Conservation (phyloP, 2,888 invertebrate species). For the Heteropelma amictum region DNA sequence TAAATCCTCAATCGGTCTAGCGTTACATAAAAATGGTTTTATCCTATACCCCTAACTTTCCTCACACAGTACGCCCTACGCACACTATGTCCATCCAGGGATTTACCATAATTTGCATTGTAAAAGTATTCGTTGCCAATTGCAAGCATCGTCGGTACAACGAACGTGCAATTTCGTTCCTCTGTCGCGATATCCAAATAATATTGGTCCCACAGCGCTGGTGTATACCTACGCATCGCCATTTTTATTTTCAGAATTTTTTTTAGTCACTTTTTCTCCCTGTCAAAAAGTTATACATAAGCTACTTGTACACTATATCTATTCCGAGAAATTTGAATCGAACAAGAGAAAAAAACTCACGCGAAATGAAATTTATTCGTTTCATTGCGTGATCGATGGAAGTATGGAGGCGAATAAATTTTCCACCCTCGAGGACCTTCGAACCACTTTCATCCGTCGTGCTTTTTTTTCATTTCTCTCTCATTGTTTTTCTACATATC, state of each 20-base stretch:
- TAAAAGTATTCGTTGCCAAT: constrained; percentile 75
- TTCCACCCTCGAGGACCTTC: constrained; percentile 20
- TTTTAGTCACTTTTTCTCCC: neutral
- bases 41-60: constrained; percentile 7
- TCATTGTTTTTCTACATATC: neutral
- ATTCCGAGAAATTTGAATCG: constrained; percentile 22
- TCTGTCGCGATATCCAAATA: constrained; percentile 13
- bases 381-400: constrained; percentile 9
- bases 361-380: constrained; percentile 34
- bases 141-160: constrained; percentile 61
- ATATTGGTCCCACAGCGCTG: constrained; percentile 35
- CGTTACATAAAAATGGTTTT: constrained; percentile 16
- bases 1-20: constrained; percentile 46
- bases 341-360: too few relatives aligned
- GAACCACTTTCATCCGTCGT: constrained; percentile 24
- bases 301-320: constrained; percentile 17
- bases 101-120: constrained; percentile 77
- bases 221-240: constrained; percentile 28
- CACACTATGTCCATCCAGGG: constrained; percentile 58
- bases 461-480: too few relatives aligned
- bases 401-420: constrained; percentile 31
- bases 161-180: constrained; percentile 68
- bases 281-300: constrained; percentile 24
- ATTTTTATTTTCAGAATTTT: neutral
- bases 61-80: constrained; percentile 33